Percentiles rank a stretch among this genome's conserved stretches.
Evolutionary conservation across 2,888 invertebrate species (phyloP).

Genomic region (Drosophila buzzatii): DNA sequence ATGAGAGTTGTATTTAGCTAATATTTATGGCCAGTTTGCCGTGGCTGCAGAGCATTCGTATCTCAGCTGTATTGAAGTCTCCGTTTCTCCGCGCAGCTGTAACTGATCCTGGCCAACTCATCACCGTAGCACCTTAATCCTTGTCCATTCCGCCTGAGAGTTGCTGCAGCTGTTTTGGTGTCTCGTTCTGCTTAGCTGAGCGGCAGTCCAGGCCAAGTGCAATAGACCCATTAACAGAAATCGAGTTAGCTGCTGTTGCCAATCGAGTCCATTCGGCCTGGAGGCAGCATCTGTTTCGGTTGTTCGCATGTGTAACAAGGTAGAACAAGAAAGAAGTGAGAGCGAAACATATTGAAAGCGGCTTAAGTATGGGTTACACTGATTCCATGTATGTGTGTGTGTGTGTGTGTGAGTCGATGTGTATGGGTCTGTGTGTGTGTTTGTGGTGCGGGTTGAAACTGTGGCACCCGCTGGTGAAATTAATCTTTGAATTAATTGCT

Average conservation of each 20-base stretch:
- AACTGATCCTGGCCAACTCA: slow-evolving; percentile 31
- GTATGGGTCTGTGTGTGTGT: not conserved
- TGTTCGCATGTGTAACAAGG: slow-evolving; percentile 7
- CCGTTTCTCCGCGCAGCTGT: slow-evolving; percentile 36
- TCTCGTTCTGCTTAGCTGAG: slow-evolving; percentile 20
- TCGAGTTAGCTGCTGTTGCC: slow-evolving; percentile 37
- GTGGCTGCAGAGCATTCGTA: not conserved
- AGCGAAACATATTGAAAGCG: slow-evolving; percentile 43
- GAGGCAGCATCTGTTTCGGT: slow-evolving; percentile 54
- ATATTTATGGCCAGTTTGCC: not conserved
- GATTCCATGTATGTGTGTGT: slow-evolving; percentile 8
- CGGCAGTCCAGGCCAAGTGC: slow-evolving; percentile 46
- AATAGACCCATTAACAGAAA: slow-evolving; percentile 41
- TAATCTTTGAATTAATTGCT: slow-evolving; percentile 83
- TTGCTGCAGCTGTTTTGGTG: slow-evolving; percentile 9
- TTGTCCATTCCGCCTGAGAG: not conserved
- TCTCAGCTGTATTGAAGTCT: slow-evolving; percentile 36
- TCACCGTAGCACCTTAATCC: slow-evolving; percentile 46
- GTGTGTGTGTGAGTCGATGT: not conserved
- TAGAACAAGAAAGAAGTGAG: slow-evolving; percentile 6
- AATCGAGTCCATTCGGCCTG: slow-evolving; percentile 22
- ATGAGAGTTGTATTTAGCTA: slow-evolving; percentile 20
- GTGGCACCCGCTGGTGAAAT: slow-evolving; percentile 80
- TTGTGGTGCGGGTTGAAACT: slow-evolving; percentile 4
- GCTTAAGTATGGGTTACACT: slow-evolving; percentile 35